Evolutionary conservation across 2,113 vertebrate species (phyloP), one percentile per base, ranked within the genome.

Genomic region (Heptranchias perlo): DNA sequence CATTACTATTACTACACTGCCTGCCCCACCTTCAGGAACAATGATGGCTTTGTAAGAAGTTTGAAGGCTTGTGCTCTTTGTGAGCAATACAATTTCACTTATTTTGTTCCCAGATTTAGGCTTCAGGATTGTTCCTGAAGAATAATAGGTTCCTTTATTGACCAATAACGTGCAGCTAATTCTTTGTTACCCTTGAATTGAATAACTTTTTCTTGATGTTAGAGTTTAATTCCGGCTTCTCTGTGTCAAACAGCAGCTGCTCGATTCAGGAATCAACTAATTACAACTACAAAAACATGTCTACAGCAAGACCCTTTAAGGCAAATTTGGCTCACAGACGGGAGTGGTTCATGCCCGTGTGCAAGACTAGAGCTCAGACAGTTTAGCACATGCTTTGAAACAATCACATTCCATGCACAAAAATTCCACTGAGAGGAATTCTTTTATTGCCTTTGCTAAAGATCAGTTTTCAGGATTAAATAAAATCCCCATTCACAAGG

Each of bases 371-470:
- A 91, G 87, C 52, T 91, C 52, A 91, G 28, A 4, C 52, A 11
- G 49, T 91, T 58, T 58, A 91, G 87, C 87, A 91, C 87, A 91
- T 58, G 52, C 87, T 91, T 58, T 35, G 87, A 91, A n/a, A 35
- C 31, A 28, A 91, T 58, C 52, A 91, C 13, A 91, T 91, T 52
- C 54, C 52, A 58, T 14, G 4, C 52, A 89, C 86, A 58, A 35
- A n/a, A 91, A 91, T 58, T 35, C 28, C 25, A 58, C 3, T 52
- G 28, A 89, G 28, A 89, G 28, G 25, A 58, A 91, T 31, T 91
- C 4, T 89, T 89, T 54, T 7, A 35, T 58, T 54, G 52, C 25
- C 35, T 91, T 91, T 18, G 54, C 87, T 52, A 18, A 91, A 58
- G 3, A 52, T 58, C 87, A 58, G 87, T 21, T 82, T 82, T 39